These are phyloP conservation scores for Microtus pennsylvanicus DNA, from an alignment of 2,113 vertebrate species.

Conservation along the genomic window DNA sequence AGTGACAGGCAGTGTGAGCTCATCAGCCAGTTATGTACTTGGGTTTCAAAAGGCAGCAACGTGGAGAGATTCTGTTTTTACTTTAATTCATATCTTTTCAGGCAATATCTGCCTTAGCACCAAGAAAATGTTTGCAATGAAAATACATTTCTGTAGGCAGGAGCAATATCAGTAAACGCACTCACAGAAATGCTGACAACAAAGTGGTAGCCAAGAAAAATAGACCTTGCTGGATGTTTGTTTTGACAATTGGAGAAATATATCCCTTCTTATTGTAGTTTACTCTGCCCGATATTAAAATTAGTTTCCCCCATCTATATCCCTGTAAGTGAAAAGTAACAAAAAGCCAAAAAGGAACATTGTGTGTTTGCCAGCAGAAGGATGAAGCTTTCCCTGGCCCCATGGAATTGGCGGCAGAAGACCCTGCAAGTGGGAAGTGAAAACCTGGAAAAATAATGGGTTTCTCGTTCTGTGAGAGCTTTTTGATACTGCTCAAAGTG, in stretches of 20 bases:
- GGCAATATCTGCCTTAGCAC: slow-evolving; percentile 34
- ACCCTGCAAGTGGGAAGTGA: background rate
- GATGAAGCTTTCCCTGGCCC: accelerated
- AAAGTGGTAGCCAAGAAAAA: background rate
- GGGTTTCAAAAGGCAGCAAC: slow-evolving; percentile 36
- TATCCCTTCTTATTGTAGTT: background rate
- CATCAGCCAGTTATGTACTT: background rate
- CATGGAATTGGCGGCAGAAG: accelerated
- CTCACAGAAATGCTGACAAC: background rate
- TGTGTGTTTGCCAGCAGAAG: background rate
- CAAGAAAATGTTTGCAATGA: background rate
- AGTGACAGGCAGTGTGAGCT: background rate
- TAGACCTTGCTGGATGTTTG: background rate
- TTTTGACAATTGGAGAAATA: background rate
- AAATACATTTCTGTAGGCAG: background rate
- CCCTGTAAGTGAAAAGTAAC: background rate
- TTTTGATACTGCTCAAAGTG: background rate
- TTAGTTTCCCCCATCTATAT: background rate
- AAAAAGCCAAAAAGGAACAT: background rate
- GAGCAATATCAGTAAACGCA: background rate
- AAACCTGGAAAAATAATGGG: background rate
- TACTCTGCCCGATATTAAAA: background rate
- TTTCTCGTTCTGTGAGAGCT: background rate
- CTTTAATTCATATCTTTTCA: slow-evolving; percentile 51
- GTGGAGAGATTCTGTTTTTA: slow-evolving; percentile 26